Evolutionary conservation across 2,113 vertebrate species (phyloP).

Genomic region (Colinus virginianus): DNA sequence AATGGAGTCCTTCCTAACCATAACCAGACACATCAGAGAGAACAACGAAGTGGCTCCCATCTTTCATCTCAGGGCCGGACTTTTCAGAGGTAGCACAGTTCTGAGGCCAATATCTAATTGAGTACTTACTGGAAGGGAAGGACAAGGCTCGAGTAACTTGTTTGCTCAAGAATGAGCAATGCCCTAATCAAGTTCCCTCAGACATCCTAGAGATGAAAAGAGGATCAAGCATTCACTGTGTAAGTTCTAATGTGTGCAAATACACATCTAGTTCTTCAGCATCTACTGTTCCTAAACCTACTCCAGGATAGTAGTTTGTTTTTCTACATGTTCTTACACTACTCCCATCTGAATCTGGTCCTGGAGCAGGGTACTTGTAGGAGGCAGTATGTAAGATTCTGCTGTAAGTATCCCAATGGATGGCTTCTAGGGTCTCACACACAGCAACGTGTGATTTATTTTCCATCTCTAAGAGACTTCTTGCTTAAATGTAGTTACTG

Average conservation of each 20-base stretch:
- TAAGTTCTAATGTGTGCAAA: background rate
- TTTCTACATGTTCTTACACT: background rate
- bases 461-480: background rate
- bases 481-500: background rate
- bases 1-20: background rate
- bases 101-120: background rate
- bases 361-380: background rate
- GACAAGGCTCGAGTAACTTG: background rate
- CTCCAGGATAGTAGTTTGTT: background rate
- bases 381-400: background rate
- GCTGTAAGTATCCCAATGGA: background rate
- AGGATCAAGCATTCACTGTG: rapidly evolving
- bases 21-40: background rate
- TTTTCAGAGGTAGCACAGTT: background rate
- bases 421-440: background rate
- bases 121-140: background rate
- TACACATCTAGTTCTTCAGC: background rate
- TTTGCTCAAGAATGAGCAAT: background rate
- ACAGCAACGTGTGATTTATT: background rate
- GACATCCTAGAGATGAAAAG: background rate
- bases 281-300: background rate
- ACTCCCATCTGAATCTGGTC: background rate
- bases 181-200: background rate
- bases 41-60: background rate
- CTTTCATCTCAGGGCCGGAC: background rate